Conservation (phyloP, 2,888 invertebrate species). For the Metellina segmentata region DNA sequence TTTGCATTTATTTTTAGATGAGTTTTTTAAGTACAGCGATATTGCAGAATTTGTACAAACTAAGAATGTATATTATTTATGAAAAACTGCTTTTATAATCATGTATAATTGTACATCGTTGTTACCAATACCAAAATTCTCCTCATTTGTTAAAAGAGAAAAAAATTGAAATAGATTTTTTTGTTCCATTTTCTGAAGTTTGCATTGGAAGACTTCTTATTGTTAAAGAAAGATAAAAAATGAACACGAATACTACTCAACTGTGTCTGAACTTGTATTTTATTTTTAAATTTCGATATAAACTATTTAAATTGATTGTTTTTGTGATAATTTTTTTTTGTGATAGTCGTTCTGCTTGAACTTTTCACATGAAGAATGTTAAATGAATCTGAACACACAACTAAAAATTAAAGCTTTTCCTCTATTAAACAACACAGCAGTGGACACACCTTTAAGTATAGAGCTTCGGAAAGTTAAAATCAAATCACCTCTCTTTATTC, state of each 20-base stretch:
- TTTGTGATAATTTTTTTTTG: conserved; percentile 15
- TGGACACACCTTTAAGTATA: too few relatives aligned
- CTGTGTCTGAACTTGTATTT: conserved; percentile 62
- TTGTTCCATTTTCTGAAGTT: not conserved
- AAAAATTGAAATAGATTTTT: not conserved
- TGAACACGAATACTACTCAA: conserved; percentile 26
- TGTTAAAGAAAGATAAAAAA: conserved; percentile 23
- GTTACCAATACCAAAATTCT: too few relatives aligned
- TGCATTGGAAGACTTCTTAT: not conserved
- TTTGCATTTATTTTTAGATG: not conserved
- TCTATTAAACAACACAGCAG: too few relatives aligned
- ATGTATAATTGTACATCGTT: too few relatives aligned
- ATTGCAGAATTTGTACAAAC: too few relatives aligned
- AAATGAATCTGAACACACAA: conserved; percentile 9
- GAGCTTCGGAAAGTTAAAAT: too few relatives aligned
- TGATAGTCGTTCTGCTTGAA: not conserved
- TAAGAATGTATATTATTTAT: too few relatives aligned
- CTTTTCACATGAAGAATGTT: not conserved
- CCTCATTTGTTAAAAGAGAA: too few relatives aligned
- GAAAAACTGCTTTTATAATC: too few relatives aligned
- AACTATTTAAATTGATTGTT: conserved; percentile 65
- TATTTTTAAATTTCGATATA: conserved; percentile 67
- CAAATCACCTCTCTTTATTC: too few relatives aligned
- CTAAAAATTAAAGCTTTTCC: not conserved
- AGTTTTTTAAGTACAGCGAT: not conserved